Conservation (phyloP, 2,888 invertebrate species). For the Leucophenga maculata region DNA sequence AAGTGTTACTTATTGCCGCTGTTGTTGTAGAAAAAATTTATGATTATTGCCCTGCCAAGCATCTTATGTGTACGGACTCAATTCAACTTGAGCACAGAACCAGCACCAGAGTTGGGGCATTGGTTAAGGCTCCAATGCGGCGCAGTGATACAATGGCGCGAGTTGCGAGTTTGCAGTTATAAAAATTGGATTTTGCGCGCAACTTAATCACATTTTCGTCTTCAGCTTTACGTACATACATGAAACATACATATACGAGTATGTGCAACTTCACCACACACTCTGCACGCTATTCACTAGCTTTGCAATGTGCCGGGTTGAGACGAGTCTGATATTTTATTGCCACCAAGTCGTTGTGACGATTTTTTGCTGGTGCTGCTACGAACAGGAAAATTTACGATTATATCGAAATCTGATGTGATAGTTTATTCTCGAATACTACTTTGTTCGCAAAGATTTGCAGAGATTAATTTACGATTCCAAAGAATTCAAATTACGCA, state of each 20-base stretch:
- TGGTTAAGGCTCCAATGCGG: not conserved
- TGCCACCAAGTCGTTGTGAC: conserved; percentile 61
- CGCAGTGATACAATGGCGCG: conserved; percentile 21
- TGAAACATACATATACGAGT: not conserved
- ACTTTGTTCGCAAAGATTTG: conserved; percentile 62
- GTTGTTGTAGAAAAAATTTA: conserved; percentile 49
- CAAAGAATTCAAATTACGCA: conserved; percentile 61
- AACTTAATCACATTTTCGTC: conserved; percentile 65
- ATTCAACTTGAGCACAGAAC: conserved; percentile 41
- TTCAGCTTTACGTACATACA: conserved; percentile 49
- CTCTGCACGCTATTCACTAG: not conserved
- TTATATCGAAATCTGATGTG: conserved; percentile 65
- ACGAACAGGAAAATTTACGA: conserved; percentile 56
- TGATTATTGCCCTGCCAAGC: conserved; percentile 64
- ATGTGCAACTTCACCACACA: not conserved
- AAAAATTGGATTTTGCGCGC: conserved; percentile 65
- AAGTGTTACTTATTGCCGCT: not conserved
- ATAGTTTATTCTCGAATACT: conserved; percentile 60
- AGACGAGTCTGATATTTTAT: conserved; percentile 54
- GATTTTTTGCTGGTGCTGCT: conserved; percentile 41
- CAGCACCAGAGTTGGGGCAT: not conserved
- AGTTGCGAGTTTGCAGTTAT: conserved; percentile 63
- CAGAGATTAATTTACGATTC: conserved; percentile 64
- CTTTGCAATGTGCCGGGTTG: not conserved
- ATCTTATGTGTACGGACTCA: conserved; percentile 63